A percentile compares a stretch with the other conserved stretches of the same genome.
phyloP scores from a whole-genome alignment of 2,888 invertebrate species.

The Ceriagrion tenellum region DNA sequence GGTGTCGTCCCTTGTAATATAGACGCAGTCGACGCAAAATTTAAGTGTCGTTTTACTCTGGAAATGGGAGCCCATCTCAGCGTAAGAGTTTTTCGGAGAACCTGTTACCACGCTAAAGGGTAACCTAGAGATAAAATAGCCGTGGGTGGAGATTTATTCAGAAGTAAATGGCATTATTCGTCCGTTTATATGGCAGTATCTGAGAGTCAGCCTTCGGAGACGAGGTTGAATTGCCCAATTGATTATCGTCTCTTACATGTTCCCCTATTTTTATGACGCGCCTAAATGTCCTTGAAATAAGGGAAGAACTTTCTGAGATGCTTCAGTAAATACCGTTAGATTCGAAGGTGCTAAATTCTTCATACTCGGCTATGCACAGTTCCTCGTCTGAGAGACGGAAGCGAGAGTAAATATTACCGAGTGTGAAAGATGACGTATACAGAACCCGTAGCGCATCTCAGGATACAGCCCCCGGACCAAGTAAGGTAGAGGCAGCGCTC shows the following conservation, averaged over 20 bases:
- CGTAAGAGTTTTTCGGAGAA: too few relatives aligned
- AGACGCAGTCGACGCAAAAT: too few relatives aligned
- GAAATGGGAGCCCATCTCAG: too few relatives aligned
- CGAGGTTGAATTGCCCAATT: neutral
- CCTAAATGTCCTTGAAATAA: neutral
- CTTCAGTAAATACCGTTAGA: neutral
- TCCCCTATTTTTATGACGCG: neutral
- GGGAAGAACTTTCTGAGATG: neutral
- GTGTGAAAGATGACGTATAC: neutral
- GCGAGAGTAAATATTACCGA: neutral
- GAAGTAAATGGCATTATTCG: too few relatives aligned
- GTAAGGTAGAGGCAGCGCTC: neutral
- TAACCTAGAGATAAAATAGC: too few relatives aligned
- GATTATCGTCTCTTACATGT: neutral
- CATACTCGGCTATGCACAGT: neutral
- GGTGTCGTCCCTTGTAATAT: too few relatives aligned
- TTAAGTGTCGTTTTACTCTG: too few relatives aligned
- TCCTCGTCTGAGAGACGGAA: neutral
- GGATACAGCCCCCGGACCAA: neutral
- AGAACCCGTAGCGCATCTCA: neutral
- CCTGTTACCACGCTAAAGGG: too few relatives aligned
- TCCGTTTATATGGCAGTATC: neutral
- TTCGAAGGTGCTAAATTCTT: neutral
- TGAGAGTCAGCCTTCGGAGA: neutral
- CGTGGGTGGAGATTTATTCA: too few relatives aligned